Percentiles rank a stretch among this genome's conserved stretches.
phyloP scores from a whole-genome alignment of 2,797 vertebrate genomes.

The Takifugu rubripes region DNA sequence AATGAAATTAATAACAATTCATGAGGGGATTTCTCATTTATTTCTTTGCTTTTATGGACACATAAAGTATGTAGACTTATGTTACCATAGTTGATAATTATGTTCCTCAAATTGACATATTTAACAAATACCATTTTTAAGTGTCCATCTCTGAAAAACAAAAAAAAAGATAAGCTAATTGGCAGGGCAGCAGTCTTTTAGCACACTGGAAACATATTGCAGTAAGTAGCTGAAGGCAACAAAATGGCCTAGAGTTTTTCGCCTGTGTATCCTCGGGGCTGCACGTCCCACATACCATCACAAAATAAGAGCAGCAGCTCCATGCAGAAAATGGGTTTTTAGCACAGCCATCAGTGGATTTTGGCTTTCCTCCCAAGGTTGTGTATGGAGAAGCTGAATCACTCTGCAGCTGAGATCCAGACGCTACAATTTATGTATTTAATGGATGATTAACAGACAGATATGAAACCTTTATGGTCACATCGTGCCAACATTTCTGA shows the following conservation, averaged over 20 bases:
- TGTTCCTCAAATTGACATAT: too few species aligned
- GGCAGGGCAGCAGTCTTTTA: not conserved
- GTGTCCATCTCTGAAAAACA: too few species aligned
- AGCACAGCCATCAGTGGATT: slow-evolving; percentile 46
- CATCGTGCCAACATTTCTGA: too few species aligned
- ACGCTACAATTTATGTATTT: not conserved
- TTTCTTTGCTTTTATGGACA: not conserved
- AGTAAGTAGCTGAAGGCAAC: slow-evolving; percentile 16
- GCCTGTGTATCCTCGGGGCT: slow-evolving; percentile 20
- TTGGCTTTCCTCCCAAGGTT: slow-evolving; percentile 9
- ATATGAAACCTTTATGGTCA: too few species aligned
- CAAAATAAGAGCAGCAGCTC: not conserved
- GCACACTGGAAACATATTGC: slow-evolving; percentile 25
- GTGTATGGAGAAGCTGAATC: slow-evolving; percentile 8
- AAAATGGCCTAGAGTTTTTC: not conserved
- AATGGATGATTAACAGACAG: not conserved
- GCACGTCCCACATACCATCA: slow-evolving; percentile 31
- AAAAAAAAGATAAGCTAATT: not conserved
- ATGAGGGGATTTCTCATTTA: not conserved
- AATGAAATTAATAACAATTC: not conserved
- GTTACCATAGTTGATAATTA: too few species aligned
- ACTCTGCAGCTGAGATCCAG: slow-evolving; percentile 11
- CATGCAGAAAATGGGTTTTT: slow-evolving; percentile 67
- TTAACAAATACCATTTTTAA: too few species aligned
- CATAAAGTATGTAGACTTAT: not conserved